Base-by-base conservation (phyloP, 1,140 invertebrate species). In the Maniola jurtina region DNA sequence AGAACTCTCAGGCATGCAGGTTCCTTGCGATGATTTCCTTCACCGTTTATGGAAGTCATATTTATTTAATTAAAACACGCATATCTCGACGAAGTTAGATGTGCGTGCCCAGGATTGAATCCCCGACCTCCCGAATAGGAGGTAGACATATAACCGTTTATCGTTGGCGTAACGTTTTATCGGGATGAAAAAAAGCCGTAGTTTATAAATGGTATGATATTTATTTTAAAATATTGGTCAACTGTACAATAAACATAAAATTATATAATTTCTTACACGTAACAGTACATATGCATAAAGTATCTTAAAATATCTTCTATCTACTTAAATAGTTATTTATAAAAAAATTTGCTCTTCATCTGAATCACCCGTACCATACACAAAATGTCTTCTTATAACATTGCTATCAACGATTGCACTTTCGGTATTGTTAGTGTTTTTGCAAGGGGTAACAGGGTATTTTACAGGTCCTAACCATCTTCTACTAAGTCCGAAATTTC, bases 391-490 rank as follows among this genome's bases (percentile, higher is more conserved):
- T 59, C 76, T 76, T 14, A 86, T 71, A 14, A 88, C 74, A 77
- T 85, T 79, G 34, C 71, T 76, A 36, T 81, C 72, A 15, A 68
- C 65, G 56, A 83, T 85, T 83, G 79, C 82, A 83, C 76, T 80
- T 11, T 73, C 73, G 6, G 64, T 69, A 33, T 68, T 84, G 65
- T 89, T 88, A 33, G 66, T 84, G 66, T 89, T 88, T 64, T 92
- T 92, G 64, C 88, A 92, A 16, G 93, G 93, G 52, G 93, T 93
- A 6, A 93, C 93, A n/a, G 93, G 93, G 77, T 93, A 93, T 61
- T 88, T 83, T 0, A 93, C 92, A 35, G 92, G 92, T 0, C 93
- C 93, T 15, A 90, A 68, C 92, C 92, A 93, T 67, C 89, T 90
- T 69, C 93, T 83, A 57, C 92, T 91, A 0, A 93, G 69, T 7